These are phyloP conservation scores for Cherax destructor DNA, from an alignment of 1,140 invertebrate species.

Conservation along the genomic window DNA sequence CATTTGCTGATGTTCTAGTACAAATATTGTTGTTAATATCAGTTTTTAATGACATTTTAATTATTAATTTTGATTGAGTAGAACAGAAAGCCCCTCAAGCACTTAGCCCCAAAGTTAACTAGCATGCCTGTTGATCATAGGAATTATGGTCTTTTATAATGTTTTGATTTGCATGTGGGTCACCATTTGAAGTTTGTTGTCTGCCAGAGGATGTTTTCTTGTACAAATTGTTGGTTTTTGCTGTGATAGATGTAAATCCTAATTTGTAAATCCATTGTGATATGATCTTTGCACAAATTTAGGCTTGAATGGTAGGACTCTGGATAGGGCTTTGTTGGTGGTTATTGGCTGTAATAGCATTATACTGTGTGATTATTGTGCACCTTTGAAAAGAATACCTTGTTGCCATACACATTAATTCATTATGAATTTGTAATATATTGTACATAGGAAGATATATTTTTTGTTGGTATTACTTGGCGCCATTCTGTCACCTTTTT, in stretches of 20 bases:
- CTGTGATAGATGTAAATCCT: conserved; percentile 49
- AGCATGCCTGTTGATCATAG: background rate
- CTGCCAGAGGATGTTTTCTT: conserved; percentile 32
- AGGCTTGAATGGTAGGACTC: conserved; percentile 29
- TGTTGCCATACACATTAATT: conserved; percentile 42
- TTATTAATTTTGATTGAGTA: background rate
- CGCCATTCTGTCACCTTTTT: conserved; percentile 14
- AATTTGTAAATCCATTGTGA: conserved; percentile 20
- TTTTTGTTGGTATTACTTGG: conserved; percentile 6
- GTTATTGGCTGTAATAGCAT: conserved; percentile 11
- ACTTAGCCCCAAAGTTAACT: background rate
- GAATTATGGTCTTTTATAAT: background rate
- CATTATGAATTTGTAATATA: conserved; percentile 32
- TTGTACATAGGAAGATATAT: conserved; percentile 46
- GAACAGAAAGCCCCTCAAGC: conserved; percentile 9
- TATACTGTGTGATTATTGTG: conserved; percentile 13
- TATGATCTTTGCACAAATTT: conserved; percentile 49
- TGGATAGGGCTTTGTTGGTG: conserved; percentile 25
- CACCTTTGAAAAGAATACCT: conserved; percentile 10
- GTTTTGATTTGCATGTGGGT: background rate
- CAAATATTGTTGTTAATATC: conserved; percentile 68
- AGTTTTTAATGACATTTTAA: conserved; percentile 29
- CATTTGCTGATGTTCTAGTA: conserved; percentile 66
- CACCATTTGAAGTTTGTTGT: background rate
- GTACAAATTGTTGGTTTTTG: conserved; percentile 61